Conservation (phyloP, 2,113 vertebrate species). For the Python bivittatus region DNA sequence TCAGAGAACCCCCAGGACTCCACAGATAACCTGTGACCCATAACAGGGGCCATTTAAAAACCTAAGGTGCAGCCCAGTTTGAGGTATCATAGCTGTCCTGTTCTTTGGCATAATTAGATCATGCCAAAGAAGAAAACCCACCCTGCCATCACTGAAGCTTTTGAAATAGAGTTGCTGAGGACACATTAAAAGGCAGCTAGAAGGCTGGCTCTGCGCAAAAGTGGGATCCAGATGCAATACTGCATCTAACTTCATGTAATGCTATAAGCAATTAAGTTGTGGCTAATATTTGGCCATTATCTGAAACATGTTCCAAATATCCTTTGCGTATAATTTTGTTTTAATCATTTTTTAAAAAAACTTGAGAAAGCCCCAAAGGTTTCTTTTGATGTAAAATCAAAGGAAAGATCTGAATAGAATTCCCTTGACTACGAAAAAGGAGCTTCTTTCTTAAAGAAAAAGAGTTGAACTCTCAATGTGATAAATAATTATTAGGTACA, state of each 20-base stretch:
- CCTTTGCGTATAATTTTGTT: not conserved
- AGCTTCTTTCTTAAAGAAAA: not conserved
- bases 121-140: not conserved
- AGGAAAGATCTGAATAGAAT: not conserved
- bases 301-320: not conserved
- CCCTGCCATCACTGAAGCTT: not conserved
- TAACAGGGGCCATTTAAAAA: not conserved
- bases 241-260: not conserved
- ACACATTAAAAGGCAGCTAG: not conserved
- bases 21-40: not conserved
- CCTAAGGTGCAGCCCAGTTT: not conserved
- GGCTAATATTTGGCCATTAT: not conserved
- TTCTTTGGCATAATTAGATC: not conserved
- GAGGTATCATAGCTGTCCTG: not conserved
- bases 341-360: not conserved
- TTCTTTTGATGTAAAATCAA: not conserved
- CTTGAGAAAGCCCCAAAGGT: not conserved
- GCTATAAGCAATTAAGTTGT: not conserved
- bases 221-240: not conserved
- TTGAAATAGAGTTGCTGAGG: not conserved
- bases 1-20: too few relatives aligned
- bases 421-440: not conserved
- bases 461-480: not conserved
- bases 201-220: not conserved
- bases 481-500: not conserved